Evolutionary conservation across 1,140 invertebrate genomes (phyloP).

Genomic region (Cherax destructor): DNA sequence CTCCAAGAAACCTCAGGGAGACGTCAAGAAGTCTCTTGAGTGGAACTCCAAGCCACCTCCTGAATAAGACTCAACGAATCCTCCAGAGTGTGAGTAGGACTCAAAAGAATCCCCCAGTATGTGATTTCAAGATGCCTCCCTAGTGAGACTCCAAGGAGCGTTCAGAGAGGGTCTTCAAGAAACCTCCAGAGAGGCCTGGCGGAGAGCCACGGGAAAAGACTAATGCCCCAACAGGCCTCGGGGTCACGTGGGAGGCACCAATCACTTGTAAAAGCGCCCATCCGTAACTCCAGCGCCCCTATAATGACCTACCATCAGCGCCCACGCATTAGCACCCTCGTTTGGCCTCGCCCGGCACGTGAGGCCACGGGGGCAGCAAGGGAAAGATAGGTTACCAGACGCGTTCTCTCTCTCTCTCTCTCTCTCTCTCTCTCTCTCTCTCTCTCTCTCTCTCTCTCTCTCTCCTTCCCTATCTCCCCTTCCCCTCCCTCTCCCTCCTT

Average conservation of each 20-base stretch:
- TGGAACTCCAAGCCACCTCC: too few species aligned
- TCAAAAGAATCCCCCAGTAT: too few species aligned
- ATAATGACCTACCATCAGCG: conserved; percentile 58
- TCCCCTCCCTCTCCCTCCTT: background rate
- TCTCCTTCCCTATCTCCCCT: background rate
- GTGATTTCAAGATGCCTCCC: too few species aligned
- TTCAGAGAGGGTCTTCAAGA: too few species aligned
- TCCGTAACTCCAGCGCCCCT: conserved; percentile 50
- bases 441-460: background rate
- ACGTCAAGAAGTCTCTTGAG: too few species aligned
- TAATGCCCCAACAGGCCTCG: conserved; percentile 36
- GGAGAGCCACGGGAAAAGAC: background rate
- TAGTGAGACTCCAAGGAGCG: too few species aligned
- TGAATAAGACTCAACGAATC: too few species aligned
- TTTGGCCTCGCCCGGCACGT: conserved; percentile 50
- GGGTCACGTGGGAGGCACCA: conserved; percentile 64
- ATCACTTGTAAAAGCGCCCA: conserved; percentile 60
- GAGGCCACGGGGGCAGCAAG: conserved; percentile 1
- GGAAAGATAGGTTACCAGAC: background rate
- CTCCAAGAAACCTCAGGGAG: too few species aligned
- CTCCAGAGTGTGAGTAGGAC: too few species aligned
- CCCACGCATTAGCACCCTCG: conserved; percentile 66
- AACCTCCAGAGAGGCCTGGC: too few species aligned
- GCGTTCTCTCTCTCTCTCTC: background rate
- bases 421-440: background rate